Evolutionary conservation across 1,140 invertebrate genomes (phyloP).

Genomic region (Bursaphelenchus mucronatus): DNA sequence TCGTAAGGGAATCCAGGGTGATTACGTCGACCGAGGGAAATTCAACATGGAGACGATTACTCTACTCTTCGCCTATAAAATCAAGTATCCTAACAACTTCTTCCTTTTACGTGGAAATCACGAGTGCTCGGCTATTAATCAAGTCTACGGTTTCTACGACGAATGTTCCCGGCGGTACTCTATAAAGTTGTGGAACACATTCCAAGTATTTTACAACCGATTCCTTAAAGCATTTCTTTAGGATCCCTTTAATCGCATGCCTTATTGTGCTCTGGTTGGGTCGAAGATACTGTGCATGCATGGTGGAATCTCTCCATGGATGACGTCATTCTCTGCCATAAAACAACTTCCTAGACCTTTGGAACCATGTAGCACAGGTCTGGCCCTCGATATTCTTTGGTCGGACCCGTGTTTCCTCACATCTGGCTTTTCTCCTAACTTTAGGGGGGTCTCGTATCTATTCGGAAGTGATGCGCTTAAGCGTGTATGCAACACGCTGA

Average conservation of each 20-base stretch:
- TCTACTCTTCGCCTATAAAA: slow-evolving; percentile 65
- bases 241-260: slow-evolving; percentile 61
- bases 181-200: slow-evolving; percentile 45
- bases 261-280: slow-evolving; percentile 74
- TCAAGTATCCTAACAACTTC: slow-evolving; percentile 68
- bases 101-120: slow-evolving; percentile 70
- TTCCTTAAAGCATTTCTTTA: slow-evolving; percentile 35
- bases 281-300: slow-evolving; percentile 80
- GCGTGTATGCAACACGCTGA: slow-evolving; percentile 28
- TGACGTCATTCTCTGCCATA: slow-evolving; percentile 64
- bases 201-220: slow-evolving; percentile 29
- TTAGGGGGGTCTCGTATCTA: slow-evolving; percentile 63
- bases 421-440: slow-evolving; percentile 66
- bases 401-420: slow-evolving; percentile 74
- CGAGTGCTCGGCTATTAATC: slow-evolving; percentile 69
- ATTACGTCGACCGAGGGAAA: slow-evolving; percentile 43
- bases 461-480: slow-evolving; percentile 39
- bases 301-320: slow-evolving; percentile 74
- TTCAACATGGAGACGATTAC: slow-evolving; percentile 64
- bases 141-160: slow-evolving; percentile 67
- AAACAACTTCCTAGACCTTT: slow-evolving; percentile 47
- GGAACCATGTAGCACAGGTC: slow-evolving; percentile 32
- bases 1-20: slow-evolving; percentile 6
- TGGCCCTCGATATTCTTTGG: slow-evolving; percentile 80
- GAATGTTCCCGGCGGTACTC: slow-evolving; percentile 56